Percentiles rank a stretch among this genome's conserved stretches.
phyloP scores from a whole-genome alignment of 1,140 invertebrate species.

The Lithobius niger region DNA sequence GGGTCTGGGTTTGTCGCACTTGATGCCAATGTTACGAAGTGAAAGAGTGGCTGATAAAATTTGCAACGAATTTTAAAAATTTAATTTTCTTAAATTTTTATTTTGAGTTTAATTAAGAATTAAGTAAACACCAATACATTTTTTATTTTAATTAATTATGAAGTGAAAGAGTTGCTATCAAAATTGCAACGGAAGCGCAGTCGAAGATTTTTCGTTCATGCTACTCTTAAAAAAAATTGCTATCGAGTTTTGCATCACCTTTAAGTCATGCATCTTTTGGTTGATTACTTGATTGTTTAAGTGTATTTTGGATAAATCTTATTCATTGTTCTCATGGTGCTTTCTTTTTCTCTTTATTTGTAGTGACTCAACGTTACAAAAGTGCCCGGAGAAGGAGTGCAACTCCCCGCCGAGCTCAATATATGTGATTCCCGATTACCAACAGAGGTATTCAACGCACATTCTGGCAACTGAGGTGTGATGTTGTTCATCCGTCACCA shows the following conservation, averaged over 20 bases:
- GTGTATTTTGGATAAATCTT: too few species aligned
- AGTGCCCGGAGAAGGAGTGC: conserved; percentile 27
- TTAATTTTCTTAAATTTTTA: too few species aligned
- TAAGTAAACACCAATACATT: too few species aligned
- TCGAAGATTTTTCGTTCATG: neutral
- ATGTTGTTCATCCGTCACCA: conserved; percentile 16
- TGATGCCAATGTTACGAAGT: too few species aligned
- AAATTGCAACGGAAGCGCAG: neutral
- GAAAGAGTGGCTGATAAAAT: too few species aligned
- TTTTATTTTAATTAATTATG: neutral
- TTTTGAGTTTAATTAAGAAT: too few species aligned
- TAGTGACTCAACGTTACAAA: conserved; percentile 34
- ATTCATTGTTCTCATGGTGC: neutral
- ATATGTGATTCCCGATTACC: conserved; percentile 48
- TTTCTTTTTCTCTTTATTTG: conserved; percentile 19
- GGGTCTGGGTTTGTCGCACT: too few species aligned
- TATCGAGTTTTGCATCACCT: neutral
- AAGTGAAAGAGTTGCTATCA: neutral
- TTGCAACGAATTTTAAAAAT: too few species aligned
- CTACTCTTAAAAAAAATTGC: neutral
- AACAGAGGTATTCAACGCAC: conserved; percentile 18
- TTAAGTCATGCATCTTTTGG: neutral
- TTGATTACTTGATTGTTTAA: too few species aligned
- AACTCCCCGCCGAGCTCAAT: conserved; percentile 36
- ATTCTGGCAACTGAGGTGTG: conserved; percentile 49